Conservation (phyloP, 2,113 vertebrate genomes). For the Leuciscus idus region DNA sequence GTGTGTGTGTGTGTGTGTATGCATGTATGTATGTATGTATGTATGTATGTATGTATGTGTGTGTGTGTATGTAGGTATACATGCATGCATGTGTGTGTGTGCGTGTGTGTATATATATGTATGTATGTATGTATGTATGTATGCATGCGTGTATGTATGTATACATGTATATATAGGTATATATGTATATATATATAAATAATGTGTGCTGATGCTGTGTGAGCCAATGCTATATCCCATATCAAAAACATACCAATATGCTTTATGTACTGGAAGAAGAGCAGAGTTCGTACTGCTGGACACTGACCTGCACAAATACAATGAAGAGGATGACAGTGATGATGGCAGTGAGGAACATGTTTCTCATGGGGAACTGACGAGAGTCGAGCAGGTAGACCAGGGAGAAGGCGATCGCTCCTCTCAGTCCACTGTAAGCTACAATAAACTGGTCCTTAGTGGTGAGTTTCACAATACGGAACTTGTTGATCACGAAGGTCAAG, state of each 20-base stretch:
- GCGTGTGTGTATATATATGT: too few relatives aligned
- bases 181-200: too few relatives aligned
- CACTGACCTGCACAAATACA: conserved; percentile 92
- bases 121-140: rapidly evolving
- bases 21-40: too few relatives aligned
- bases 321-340: conserved; percentile 99
- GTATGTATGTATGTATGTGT: too few relatives aligned
- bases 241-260: too few relatives aligned
- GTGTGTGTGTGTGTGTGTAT: too few relatives aligned
- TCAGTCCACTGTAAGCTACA: conserved; percentile 92
- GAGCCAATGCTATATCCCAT: too few relatives aligned
- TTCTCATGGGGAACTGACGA: conserved; percentile 78
- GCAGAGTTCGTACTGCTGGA: background rate
- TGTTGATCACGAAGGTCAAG: conserved; percentile 94
- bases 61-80: too few relatives aligned
- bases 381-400: conserved; percentile 87
- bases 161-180: too few relatives aligned
- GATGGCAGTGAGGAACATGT: conserved; percentile 96
- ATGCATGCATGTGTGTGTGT: too few relatives aligned
- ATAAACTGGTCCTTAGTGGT: conserved; percentile 99
- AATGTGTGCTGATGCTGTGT: too few relatives aligned
- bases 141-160: rapidly evolving
- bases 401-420: conserved; percentile 97
- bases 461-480: conserved; percentile 96
- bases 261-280: too few relatives aligned